Conservation (phyloP, 2,888 invertebrate species). For the Agrochola macilenta region DNA sequence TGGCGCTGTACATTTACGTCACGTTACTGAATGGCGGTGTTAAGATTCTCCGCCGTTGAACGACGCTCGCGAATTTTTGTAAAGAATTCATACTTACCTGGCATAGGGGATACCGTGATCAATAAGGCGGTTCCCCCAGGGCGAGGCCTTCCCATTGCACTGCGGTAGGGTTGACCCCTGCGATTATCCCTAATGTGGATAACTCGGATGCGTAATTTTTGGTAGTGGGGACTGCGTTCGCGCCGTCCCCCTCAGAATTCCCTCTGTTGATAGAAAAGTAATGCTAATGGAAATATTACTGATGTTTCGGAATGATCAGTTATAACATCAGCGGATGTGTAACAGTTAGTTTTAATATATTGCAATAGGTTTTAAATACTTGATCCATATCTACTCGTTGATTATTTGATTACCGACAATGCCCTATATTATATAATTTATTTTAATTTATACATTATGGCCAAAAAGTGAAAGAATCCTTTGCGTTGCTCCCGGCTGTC, state of each 20-base stretch:
- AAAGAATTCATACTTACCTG: slow-evolving; percentile 13
- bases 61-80: neutral
- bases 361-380: too few species aligned
- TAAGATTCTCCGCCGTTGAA: neutral
- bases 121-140: slow-evolving; percentile 4
- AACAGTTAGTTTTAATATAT: neutral
- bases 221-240: slow-evolving; percentile 16
- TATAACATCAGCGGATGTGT: too few species aligned
- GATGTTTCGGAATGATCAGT: too few species aligned
- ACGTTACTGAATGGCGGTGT: neutral
- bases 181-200: slow-evolving; percentile 10
- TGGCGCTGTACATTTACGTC: neutral
- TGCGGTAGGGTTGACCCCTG: slow-evolving; percentile 24
- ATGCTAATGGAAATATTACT: too few species aligned
- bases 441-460: too few species aligned
- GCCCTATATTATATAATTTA: too few species aligned
- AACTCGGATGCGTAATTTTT: slow-evolving; percentile 11
- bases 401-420: neutral
- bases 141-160: slow-evolving; percentile 24
- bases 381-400: neutral
- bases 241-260: slow-evolving; percentile 16
- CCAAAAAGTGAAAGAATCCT: too few species aligned
- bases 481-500: too few species aligned
- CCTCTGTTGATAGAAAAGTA: neutral
- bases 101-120: slow-evolving; percentile 20